phyloP scores from a whole-genome alignment of 2,888 invertebrate genomes.

The Drosophila eohydei region DNA sequence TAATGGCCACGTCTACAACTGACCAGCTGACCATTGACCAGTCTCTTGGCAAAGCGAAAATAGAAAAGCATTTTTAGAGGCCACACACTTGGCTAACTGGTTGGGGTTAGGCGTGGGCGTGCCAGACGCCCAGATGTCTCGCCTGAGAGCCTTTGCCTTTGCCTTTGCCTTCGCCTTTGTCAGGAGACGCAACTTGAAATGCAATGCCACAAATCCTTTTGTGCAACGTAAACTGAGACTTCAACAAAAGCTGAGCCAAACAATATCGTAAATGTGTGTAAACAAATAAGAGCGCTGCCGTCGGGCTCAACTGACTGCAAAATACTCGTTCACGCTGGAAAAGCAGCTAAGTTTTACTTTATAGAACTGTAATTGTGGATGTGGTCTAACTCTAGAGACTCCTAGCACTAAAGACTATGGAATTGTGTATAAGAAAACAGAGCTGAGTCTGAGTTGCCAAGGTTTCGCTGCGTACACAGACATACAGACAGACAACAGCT shows the following conservation, averaged over 20 bases:
- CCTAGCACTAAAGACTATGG: too few relatives aligned
- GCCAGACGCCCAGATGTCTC: slow-evolving; percentile 61
- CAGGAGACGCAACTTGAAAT: slow-evolving; percentile 40
- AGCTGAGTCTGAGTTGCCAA: background rate
- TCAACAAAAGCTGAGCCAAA: slow-evolving; percentile 12
- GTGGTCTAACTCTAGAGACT: background rate
- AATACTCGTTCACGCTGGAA: background rate
- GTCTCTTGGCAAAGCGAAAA: slow-evolving; percentile 45
- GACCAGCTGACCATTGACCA: slow-evolving; percentile 73
- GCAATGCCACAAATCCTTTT: slow-evolving; percentile 51
- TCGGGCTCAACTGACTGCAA: background rate
- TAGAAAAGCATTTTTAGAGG: slow-evolving; percentile 29
- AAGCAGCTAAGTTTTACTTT: background rate
- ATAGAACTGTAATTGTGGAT: background rate
- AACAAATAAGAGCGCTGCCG: background rate
- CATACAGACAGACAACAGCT: background rate
- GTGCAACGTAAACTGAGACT: slow-evolving; percentile 41
- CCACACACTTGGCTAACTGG: slow-evolving; percentile 39
- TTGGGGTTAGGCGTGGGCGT: background rate
- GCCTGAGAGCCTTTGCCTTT: slow-evolving; percentile 65
- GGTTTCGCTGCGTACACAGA: background rate
- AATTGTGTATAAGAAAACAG: background rate
- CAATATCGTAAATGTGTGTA: background rate
- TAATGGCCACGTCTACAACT: slow-evolving; percentile 28
- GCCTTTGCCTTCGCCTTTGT: slow-evolving; percentile 36